Base-by-base conservation (phyloP, 2,888 invertebrate species). In the Dynastes maya region DNA sequence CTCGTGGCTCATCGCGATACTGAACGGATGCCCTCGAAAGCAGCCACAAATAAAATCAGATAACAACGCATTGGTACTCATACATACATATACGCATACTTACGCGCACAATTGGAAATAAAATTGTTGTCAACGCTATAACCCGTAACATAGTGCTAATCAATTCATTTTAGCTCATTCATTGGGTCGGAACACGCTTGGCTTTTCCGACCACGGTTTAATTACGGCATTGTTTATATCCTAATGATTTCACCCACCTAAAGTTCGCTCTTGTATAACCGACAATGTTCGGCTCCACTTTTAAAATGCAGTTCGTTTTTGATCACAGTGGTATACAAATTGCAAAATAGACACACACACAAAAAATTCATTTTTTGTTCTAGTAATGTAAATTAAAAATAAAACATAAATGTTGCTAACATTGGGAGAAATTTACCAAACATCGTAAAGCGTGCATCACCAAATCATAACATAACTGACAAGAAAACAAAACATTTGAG, bases 151-250 rank as follows among this genome's bases (percentile, higher is more conserved):
- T 74, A 49, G 63, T 49, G 61, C 72, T 74, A 81, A 81, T 80
- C 78, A 80, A 81, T 80, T 63, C 58, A 75, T 81, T 81, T 79
- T 80, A 80, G 68, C 80, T 81, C 77, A 74, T 37, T 51, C 75
- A 80, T 71, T 77, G 78, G 40, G 63, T 67, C 72, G 79, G 79
- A 81, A 71, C 76, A 71, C 64, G 61, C 45, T 58, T 32, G 27
- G 55, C 77, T 53, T 77, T 79, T 80, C 79, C 79, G 72, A 77
- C 68, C 53, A 71, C 51, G 64, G 64, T 68, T 74, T 78, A 80
- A 80, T 78, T 80, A 77, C 55, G 27, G 78, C 77, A 80, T 75
- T 78, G 77, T 78, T 63, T 61, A 74, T 61, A 61, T 74, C 29
- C 72, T 61, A 61, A 74, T 61, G 61, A 74, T 61, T 74, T 74